Conservation (phyloP, 2,113 vertebrate genomes). For the Embiotoca jacksoni region DNA sequence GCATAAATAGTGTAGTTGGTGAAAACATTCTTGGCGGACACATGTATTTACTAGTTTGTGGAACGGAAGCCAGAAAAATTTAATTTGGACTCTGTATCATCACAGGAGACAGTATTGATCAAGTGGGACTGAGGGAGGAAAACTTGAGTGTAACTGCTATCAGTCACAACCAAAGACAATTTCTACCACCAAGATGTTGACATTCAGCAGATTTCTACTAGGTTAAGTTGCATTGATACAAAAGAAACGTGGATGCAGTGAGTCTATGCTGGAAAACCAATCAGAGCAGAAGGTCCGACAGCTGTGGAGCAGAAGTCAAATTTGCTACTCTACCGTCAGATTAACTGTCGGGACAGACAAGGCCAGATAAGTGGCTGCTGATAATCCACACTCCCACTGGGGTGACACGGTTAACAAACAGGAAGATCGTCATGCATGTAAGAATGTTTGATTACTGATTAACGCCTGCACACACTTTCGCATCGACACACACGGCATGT, state of each 20-base stretch:
- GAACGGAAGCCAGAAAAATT: neutral
- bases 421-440: constrained; percentile 26
- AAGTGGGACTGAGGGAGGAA: neutral
- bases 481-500: neutral
- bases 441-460: constrained; percentile 49
- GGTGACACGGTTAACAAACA: constrained; percentile 29
- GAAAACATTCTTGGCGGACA: constrained; percentile 8
- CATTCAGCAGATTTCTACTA: neutral
- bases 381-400: constrained; percentile 28
- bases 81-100: neutral
- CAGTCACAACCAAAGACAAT: neutral
- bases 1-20: neutral
- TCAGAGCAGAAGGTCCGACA: constrained; percentile 23
- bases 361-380: constrained; percentile 41
- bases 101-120: neutral
- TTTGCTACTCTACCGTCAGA: constrained; percentile 30
- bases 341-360: constrained; percentile 38
- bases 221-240: neutral
- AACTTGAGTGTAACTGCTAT: neutral
- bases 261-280: neutral
- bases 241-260: neutral
- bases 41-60: neutral
- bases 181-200: neutral
- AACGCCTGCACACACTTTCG: constrained; percentile 6
- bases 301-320: constrained; percentile 11